Percentiles rank a stretch among this genome's conserved stretches.
phyloP scores from a whole-genome alignment of 2,113 vertebrate genomes.

The Mugil cephalus region DNA sequence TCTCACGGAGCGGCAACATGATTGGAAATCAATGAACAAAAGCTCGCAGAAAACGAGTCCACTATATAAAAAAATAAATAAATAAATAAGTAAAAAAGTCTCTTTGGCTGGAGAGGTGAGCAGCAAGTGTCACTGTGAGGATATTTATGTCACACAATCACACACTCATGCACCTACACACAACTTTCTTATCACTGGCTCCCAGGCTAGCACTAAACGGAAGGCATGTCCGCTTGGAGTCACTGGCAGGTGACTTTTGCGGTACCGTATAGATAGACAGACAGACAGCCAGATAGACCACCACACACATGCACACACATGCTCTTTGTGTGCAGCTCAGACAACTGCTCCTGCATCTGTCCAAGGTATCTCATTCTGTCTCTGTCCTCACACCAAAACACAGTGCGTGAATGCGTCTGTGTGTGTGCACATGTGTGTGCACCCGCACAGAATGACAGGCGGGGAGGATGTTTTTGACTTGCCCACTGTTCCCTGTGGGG shows the following conservation, averaged over 20 bases:
- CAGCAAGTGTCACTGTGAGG: conserved; percentile 36
- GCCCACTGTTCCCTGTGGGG: conserved; percentile 77
- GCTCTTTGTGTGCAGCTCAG: conserved; percentile 42
- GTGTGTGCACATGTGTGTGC: conserved; percentile 28
- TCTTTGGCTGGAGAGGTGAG: conserved; percentile 16
- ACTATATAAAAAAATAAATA: background rate
- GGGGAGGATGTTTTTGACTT: conserved; percentile 74
- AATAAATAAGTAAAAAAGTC: too few relatives aligned
- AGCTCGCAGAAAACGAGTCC: conserved; percentile 34
- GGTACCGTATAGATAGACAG: conserved; percentile 27
- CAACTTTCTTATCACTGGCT: conserved; percentile 77
- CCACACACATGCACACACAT: conserved; percentile 19
- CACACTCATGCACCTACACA: conserved; percentile 32
- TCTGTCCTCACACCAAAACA: conserved; percentile 40
- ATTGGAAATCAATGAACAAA: conserved; percentile 59
- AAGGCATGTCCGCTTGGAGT: conserved; percentile 71
- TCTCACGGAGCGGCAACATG: conserved; percentile 58
- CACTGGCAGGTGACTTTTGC: conserved; percentile 67
- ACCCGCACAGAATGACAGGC: conserved; percentile 66
- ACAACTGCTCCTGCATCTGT: conserved; percentile 72
- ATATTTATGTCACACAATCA: conserved; percentile 58
- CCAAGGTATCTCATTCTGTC: conserved; percentile 64
- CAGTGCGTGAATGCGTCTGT: conserved; percentile 25
- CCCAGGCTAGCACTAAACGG: conserved; percentile 75
- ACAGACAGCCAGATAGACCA: conserved; percentile 42